Percentiles rank a stretch among this genome's conserved stretches.
These are phyloP conservation scores for Gallinago solitaria DNA, from an alignment of 2,797 vertebrate genomes.

Conservation along the genomic window DNA sequence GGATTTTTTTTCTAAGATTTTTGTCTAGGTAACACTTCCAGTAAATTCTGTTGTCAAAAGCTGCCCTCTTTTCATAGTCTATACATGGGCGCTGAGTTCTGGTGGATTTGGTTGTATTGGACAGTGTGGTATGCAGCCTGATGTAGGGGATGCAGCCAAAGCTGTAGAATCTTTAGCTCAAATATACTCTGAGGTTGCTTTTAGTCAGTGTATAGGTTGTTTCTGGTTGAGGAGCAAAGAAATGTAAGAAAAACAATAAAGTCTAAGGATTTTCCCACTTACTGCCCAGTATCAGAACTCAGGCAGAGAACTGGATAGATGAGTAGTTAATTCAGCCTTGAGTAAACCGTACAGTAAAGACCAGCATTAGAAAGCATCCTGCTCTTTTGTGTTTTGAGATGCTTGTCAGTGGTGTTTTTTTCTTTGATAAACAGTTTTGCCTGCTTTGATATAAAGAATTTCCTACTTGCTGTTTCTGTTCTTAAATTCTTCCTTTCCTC, in stretches of 20 bases:
- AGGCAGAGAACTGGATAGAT: not conserved
- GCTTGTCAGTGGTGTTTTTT: not conserved
- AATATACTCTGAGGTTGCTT: not conserved
- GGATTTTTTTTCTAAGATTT: not conserved
- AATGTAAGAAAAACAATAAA: constrained; percentile 66
- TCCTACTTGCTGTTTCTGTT: not conserved
- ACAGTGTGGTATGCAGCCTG: not conserved
- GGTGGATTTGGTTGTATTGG: not conserved
- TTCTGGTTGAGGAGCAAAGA: constrained; percentile 41
- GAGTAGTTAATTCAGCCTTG: not conserved
- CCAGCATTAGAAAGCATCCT: not conserved
- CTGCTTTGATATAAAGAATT: not conserved
- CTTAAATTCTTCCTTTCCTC: not conserved
- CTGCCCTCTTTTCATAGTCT: not conserved
- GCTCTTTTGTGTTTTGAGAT: not conserved
- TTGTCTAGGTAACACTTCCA: not conserved
- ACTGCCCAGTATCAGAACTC: not conserved
- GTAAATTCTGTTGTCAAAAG: not conserved
- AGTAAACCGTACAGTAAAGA: not conserved
- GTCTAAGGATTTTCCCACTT: not conserved
- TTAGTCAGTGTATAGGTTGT: not conserved
- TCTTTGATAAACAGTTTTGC: not conserved
- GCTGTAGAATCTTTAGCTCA: not conserved
- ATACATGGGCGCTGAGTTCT: not conserved
- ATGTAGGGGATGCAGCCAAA: fast-evolving